Evolutionary conservation across 2,797 vertebrate species (phyloP), one percentile per base, ranked within the genome.

Genomic region (Sciurus vulgaris): DNA sequence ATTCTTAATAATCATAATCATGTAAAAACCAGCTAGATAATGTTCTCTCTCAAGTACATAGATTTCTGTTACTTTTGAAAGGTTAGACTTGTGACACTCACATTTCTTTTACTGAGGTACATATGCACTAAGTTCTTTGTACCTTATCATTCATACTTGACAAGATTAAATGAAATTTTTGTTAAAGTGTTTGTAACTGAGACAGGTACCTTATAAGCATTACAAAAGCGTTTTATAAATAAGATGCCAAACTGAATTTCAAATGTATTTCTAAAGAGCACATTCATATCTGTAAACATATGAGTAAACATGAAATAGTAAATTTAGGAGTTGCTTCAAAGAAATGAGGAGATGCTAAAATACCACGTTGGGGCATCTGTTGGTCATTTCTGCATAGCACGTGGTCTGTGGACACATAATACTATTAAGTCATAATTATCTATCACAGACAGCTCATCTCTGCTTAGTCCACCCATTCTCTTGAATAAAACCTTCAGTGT

Each of bases 91-190:
- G 47, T 38, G 44, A 24, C 33, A 56, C n/a, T 35, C 22, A 41
- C 15, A 30, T 95, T 89, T 96, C 59, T 93, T 93, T 4, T 83
- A 61, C 85, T 63, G 12, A 81, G 84, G 86, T 54, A 22, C 35
- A 61, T 70, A 28, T 13, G 26, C 33, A 38, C 41, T 30, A 76
- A 86, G 20, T 78, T 83, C n/a, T 91, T 89, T 38, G 65, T 78
- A 22, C 44, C 13, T 69, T 76, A n/a, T 33, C 81, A 38, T 78
- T 79, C 54, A 5, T 88, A 61, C 70, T 96, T 88, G 63, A 47
- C 73, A 89, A 82, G 10, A 65, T 76, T 69, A 90, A 85, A 35
- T 94, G 70, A 94, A 88, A 86, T 65, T 78, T 86, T 86, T 91
- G 8, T 74, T 69, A 18, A 91, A 92, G 47, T 47, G 1, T 67